Conservation (phyloP, 2,797 vertebrate species). For the Anas bahamensis region DNA sequence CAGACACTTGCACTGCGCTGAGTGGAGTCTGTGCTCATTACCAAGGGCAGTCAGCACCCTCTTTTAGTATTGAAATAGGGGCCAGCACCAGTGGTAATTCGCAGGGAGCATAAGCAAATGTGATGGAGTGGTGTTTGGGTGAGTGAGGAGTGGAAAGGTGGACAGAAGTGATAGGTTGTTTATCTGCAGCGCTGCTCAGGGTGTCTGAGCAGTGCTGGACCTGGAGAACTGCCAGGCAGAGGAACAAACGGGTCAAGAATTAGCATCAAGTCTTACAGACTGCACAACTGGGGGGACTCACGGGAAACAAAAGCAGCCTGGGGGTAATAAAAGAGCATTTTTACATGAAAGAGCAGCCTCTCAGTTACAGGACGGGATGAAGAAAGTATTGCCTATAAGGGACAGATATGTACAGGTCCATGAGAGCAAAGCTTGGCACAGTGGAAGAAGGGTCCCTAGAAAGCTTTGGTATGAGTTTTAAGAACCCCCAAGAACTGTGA, state of each 20-base stretch:
- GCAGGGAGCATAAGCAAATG: not conserved
- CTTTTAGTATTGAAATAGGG: not conserved
- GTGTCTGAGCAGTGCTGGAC: not conserved
- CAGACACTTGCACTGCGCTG: not conserved
- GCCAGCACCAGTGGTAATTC: not conserved
- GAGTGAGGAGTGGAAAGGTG: not conserved
- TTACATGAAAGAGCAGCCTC: not conserved
- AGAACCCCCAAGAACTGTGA: not conserved
- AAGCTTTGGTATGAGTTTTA: not conserved
- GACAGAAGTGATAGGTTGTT: not conserved
- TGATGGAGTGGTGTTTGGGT: not conserved
- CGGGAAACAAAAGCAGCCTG: not conserved
- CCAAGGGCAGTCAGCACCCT: not conserved
- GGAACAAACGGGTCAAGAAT: not conserved
- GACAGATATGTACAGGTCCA: not conserved
- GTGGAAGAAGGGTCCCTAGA: not conserved
- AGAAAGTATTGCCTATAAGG: not conserved
- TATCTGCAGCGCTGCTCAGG: not conserved
- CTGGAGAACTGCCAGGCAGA: not conserved
- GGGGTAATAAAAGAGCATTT: not conserved
- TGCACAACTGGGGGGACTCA: not conserved
- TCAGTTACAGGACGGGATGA: not conserved
- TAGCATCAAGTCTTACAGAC: not conserved
- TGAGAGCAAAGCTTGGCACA: rapidly evolving
- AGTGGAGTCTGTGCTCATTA: not conserved